Base-by-base conservation (phyloP, 2,888 invertebrate genomes). In the Labia minor region DNA sequence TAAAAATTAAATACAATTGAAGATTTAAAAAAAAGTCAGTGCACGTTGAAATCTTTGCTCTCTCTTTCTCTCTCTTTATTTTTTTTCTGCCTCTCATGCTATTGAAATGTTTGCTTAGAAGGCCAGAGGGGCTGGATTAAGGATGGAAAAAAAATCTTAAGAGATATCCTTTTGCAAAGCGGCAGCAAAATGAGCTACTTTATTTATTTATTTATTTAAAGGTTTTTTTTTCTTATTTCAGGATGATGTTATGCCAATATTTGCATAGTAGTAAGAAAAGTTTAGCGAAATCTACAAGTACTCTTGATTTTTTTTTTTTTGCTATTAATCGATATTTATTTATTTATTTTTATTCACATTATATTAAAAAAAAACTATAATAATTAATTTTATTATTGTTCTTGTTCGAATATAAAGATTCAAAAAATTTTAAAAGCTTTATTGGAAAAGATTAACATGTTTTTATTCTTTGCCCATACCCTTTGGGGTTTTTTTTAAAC, bases 21-120 rank as follows among this genome's bases (percentile, higher is more conserved):
- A 49, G 49, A 49, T 49, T 49, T n/a, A 49, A 49, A 49, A 49
- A 49, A 49, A 49, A 49, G 49, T 49, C 49, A 49, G 49, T 49
- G 14, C 49, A 49, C 49, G 49, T 49, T 49, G 14, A 14, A 49
- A 49, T 49, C 49, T 49, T 49, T 49, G 49, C 49, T 49, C 49
- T 16, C 16, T 49, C 16, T 49, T 49, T n/a, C n/a, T n/a, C n/a
- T n/a, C n/a, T n/a, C n/a, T n/a, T n/a, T n/a, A n/a, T n/a, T n/a
- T n/a, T n/a, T n/a, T 49, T 49, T 49, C 8, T 26, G 26, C 26
- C 26, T 49, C 49, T 49, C n/a, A n/a, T n/a, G 14, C n/a, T 14
- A n/a, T 49, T 49, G n/a, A 49, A 49, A 49, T 49, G 16, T 49
- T 49, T 49, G 49, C 49, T 49, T 16, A 49, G 49, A n/a, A 14